Conservation (phyloP, 2,113 vertebrate genomes). For the Mirza zaza region DNA sequence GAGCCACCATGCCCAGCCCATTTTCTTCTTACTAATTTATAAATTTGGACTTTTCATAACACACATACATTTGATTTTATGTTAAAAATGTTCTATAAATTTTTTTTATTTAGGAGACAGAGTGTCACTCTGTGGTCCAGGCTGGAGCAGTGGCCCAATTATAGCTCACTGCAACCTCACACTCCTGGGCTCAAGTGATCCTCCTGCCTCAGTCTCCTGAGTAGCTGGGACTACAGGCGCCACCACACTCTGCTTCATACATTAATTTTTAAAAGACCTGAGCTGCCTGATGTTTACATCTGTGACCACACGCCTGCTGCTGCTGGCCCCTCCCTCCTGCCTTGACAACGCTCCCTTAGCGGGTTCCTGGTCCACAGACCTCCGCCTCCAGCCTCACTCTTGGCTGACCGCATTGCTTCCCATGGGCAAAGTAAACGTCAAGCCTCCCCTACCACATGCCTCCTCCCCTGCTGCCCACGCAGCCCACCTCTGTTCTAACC, state of each 20-base stretch:
- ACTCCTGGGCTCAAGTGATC: neutral
- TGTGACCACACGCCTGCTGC: neutral
- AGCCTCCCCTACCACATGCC: neutral
- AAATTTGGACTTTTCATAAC: neutral
- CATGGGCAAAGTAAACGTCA: neutral
- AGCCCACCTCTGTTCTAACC: neutral
- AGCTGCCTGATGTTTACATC: neutral
- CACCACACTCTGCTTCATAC: neutral
- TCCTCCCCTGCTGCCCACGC: neutral
- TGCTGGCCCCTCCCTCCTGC: neutral
- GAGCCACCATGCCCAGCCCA: too few species aligned
- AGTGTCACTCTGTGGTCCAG: neutral
- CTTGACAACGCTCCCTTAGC: neutral
- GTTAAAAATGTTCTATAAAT: neutral
- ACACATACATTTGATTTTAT: neutral
- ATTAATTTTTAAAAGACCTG: neutral
- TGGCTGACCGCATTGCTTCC: neutral
- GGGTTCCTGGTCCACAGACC: neutral
- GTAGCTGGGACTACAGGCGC: neutral
- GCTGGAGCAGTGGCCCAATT: neutral
- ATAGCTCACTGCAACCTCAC: neutral
- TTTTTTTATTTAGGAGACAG: neutral
- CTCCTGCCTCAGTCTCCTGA: neutral
- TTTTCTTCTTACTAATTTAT: neutral
- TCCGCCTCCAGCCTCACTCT: neutral